Percentiles rank a stretch among this genome's conserved stretches.
Conservation (phyloP, 2,113 vertebrate species). For the Corythaeola cristata region DNA sequence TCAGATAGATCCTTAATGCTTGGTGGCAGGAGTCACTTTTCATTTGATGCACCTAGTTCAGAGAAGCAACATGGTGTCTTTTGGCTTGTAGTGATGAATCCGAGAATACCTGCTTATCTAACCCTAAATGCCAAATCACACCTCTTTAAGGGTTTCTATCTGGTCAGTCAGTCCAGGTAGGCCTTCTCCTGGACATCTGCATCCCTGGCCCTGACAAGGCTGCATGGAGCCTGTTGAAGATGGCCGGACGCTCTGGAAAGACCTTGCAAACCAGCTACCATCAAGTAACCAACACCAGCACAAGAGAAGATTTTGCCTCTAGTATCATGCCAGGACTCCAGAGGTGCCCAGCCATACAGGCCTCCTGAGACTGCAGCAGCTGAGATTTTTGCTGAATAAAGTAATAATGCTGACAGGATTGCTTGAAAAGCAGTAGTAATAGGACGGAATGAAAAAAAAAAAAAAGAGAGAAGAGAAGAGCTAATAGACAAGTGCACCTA, state of each 20-base stretch:
- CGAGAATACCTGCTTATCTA: conserved; percentile 18
- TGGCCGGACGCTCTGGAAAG: not conserved
- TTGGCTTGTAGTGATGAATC: not conserved
- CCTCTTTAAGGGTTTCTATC: not conserved
- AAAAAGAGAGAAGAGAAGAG: not conserved
- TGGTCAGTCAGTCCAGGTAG: not conserved
- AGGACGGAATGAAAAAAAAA: not conserved
- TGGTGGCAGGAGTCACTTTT: conserved; percentile 63
- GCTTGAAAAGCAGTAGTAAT: not conserved
- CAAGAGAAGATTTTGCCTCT: not conserved
- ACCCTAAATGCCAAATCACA: conserved; percentile 24
- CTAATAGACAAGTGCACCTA: conserved; percentile 1
- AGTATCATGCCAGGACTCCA: not conserved
- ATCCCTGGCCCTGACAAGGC: not conserved
- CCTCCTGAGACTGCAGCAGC: not conserved
- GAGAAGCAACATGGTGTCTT: not conserved
- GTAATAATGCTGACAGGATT: not conserved
- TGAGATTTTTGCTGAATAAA: not conserved
- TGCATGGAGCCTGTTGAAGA: not conserved
- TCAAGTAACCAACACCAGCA: not conserved
- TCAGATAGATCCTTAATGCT: conserved; percentile 36
- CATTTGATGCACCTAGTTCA: conserved; percentile 29
- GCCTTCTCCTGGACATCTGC: not conserved
- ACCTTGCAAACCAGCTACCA: not conserved
- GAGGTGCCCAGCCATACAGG: not conserved